A percentile compares a stretch with the other conserved stretches of the same genome.
Evolutionary conservation across 2,113 vertebrate genomes (phyloP).

Genomic region (Hypanus sabinus): DNA sequence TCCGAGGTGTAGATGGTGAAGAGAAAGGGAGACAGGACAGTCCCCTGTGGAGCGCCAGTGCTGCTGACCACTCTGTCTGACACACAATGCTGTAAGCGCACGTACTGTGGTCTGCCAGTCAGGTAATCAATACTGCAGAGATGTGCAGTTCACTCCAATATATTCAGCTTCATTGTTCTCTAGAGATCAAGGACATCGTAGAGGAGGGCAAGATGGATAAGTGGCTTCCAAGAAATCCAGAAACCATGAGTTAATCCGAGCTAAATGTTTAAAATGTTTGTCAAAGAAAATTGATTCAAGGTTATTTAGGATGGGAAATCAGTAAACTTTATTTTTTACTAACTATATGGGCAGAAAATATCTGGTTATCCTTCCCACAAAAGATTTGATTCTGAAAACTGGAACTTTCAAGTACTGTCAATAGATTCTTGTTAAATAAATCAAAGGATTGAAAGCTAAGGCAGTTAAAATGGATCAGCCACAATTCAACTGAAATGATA

Average conservation of each 20-base stretch:
- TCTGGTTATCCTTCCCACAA: background rate
- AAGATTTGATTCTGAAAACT: background rate
- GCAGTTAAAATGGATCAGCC: background rate
- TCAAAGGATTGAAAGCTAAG: background rate
- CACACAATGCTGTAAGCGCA: too few relatives aligned
- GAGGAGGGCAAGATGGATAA: background rate
- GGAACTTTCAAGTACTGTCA: background rate
- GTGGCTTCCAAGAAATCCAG: background rate
- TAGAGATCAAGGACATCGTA: background rate
- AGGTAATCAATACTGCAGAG: background rate
- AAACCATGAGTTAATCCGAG: background rate
- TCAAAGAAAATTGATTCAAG: background rate
- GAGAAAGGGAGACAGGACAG: too few relatives aligned
- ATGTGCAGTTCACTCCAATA: background rate
- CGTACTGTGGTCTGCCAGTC: too few relatives aligned
- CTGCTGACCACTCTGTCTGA: too few relatives aligned
- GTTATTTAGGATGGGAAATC: background rate
- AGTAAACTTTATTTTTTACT: background rate
- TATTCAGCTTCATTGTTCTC: too few relatives aligned
- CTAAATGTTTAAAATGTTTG: background rate
- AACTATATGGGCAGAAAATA: background rate
- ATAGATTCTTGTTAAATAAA: background rate
- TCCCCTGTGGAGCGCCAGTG: too few relatives aligned
- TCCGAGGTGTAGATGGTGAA: too few relatives aligned
- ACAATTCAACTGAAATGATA: background rate